These are phyloP conservation scores for Muschampia plurimacula DNA, from an alignment of 2,888 invertebrate species.

Conservation along the genomic window DNA sequence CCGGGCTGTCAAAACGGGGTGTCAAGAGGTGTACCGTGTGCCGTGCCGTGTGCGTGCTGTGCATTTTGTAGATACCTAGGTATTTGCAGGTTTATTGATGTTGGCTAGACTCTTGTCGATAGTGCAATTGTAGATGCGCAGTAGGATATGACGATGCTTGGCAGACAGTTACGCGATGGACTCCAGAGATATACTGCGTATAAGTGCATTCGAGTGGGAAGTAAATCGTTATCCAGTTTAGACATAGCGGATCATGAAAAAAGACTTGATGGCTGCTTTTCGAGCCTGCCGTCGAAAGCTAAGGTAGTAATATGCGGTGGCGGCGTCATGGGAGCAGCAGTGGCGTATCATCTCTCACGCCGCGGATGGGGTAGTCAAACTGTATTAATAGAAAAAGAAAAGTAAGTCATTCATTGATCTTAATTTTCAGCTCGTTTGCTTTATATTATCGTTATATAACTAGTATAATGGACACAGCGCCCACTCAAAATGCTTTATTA, in stretches of 20 bases:
- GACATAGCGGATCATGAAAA: conserved; percentile 68
- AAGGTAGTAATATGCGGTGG: conserved; percentile 96
- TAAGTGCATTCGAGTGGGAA: conserved; percentile 49
- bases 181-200: conserved; percentile 46
- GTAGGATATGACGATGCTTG: conserved; percentile 54
- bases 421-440: neutral
- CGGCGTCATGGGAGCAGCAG: conserved; percentile 96
- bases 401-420: conserved; percentile 74
- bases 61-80: conserved; percentile 26
- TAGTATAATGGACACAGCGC: neutral
- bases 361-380: conserved; percentile 94
- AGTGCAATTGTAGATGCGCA: conserved; percentile 49
- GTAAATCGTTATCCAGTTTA: conserved; percentile 58
- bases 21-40: no score
- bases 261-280: conserved; percentile 64
- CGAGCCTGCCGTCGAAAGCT: conserved; percentile 77
- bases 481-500: no score
- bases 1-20: no score
- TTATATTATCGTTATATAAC: neutral
- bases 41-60: conserved; percentile 5
- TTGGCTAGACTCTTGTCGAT: conserved; percentile 32
- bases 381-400: conserved; percentile 93
- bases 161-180: conserved; percentile 52
- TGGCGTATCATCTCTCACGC: conserved; percentile 95
- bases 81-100: conserved; percentile 33